Conservation (phyloP, 2,113 vertebrate genomes). For the Melanocharis versteri region DNA sequence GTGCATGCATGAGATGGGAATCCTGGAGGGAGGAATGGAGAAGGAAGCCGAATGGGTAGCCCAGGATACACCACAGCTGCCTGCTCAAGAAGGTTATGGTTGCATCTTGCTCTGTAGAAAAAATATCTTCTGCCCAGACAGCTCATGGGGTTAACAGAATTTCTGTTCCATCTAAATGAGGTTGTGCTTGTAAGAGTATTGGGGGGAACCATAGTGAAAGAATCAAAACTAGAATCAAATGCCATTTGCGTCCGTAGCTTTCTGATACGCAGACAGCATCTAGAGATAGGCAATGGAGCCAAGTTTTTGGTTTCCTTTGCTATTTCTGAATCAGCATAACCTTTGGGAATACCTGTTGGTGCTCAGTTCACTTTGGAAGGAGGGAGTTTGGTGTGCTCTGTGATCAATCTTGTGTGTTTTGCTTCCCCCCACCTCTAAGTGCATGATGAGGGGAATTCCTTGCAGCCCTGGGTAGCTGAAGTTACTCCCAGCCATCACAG, state of each 20-base stretch:
- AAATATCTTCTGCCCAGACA: background rate
- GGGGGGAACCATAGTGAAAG: fast-evolving
- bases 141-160: background rate
- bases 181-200: background rate
- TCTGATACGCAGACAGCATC: background rate
- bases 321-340: background rate
- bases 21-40: background rate
- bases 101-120: background rate
- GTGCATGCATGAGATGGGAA: background rate
- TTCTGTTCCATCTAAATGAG: background rate
- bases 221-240: background rate
- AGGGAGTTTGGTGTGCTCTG: background rate
- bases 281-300: background rate
- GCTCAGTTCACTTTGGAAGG: background rate
- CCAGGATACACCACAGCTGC: background rate
- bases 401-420: background rate
- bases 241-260: background rate
- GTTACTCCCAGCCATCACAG: background rate
- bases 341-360: background rate
- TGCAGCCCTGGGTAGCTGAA: background rate
- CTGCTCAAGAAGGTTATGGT: background rate
- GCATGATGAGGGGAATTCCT: background rate
- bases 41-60: background rate
- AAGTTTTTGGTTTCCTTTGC: background rate
- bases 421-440: background rate